These are phyloP conservation scores for Rhinoraja longicauda DNA, from an alignment of 2,797 vertebrate species.

Conservation along the genomic window DNA sequence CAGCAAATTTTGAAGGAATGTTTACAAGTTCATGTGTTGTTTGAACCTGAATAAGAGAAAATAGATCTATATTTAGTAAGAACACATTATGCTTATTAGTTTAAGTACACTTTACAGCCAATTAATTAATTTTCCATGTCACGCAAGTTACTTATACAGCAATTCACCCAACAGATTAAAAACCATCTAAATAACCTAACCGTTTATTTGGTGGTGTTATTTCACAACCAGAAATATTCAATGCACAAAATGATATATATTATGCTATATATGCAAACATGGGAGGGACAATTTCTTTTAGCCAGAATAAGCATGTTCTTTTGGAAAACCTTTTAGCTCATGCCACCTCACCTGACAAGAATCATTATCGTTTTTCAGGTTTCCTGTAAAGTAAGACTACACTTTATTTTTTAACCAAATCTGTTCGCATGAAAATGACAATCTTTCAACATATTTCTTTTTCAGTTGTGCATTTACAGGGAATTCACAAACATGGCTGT, in stretches of 20 bases:
- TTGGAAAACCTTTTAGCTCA: neutral
- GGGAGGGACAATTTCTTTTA: neutral
- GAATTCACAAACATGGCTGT: neutral
- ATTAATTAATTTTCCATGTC: neutral
- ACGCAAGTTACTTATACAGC: neutral
- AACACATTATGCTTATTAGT: too few relatives aligned
- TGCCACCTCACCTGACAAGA: neutral
- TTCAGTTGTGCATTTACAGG: neutral
- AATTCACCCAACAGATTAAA: neutral
- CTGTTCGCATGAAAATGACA: neutral
- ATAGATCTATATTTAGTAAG: neutral
- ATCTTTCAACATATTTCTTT: neutral
- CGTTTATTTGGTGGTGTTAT: neutral
- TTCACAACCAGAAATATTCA: neutral
- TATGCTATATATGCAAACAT: neutral
- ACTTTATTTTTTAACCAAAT: neutral
- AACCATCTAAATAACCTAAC: neutral
- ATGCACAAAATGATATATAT: neutral
- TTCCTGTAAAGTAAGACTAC: neutral
- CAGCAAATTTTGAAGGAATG: neutral
- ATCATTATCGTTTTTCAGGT: neutral
- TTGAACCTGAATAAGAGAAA: neutral
- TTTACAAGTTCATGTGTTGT: neutral
- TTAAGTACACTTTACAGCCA: neutral
- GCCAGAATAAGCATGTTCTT: neutral